Evolutionary conservation across 2,797 vertebrate species (phyloP), one percentile per base, ranked within the genome.

Genomic region (Poecilia picta): DNA sequence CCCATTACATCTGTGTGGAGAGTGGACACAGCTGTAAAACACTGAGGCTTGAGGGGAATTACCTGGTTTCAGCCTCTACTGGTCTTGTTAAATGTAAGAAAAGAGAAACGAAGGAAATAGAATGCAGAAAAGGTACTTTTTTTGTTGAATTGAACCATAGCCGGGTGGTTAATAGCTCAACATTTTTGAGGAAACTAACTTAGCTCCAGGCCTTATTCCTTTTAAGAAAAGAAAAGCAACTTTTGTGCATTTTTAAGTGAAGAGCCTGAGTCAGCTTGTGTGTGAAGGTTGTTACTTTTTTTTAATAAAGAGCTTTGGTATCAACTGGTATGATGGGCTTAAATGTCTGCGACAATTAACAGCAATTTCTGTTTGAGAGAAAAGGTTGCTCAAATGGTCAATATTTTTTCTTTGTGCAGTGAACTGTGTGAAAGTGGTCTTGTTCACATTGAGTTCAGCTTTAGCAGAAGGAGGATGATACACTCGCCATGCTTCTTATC

Each of bases 311-410:
- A 66, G 11, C 75, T 55, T 51, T 79, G 78, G 72, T 72, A 76
- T 76, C 18, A 82, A 81, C 78, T 78, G 59, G 83, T 82, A 81
- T 55, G 76, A 84, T 80, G 78, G 81, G 79, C 83, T 90, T 70
- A 82, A 87, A 88, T 84, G 89, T 85, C 82, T 64, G 72, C 75
- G 82, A 76, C 88, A 88, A 94, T 93, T 89, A 92, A 75, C 74
- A 77, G 41, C 81, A 90, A 88, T 82, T 82, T 25, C 53, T 80
- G 79, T 90, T 82, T 80, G 76, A 86, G 84, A 77, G 81, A 62
- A 77, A n/a, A 57, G 71, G 36, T 75, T 75, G 71, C 83, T 82
- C 81, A 51, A 82, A 68, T 73, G 15, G 51, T 86, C 80, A 85
- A 82, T 84, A 80, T 87, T 89, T 82, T 78, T 78, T 75, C 72